phyloP scores from a whole-genome alignment of 2,888 invertebrate genomes.

The Trimorus sp. region DNA sequence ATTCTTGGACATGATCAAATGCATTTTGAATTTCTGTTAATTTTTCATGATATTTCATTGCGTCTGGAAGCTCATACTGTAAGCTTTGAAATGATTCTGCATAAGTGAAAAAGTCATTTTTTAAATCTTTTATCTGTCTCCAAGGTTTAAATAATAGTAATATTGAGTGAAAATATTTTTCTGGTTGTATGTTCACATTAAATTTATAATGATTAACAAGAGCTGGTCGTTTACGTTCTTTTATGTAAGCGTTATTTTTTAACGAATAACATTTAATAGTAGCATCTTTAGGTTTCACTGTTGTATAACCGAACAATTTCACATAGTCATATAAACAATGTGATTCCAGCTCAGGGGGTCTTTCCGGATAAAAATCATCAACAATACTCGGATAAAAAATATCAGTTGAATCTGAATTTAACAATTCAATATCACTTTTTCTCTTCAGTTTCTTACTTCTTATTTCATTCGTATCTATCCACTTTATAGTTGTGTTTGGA shows the following conservation, averaged over 20 bases:
- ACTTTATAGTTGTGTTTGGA: background rate
- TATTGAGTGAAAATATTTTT: background rate
- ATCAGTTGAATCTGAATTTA: too few relatives aligned
- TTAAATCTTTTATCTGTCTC: background rate
- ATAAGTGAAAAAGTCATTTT: background rate
- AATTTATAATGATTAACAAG: slow-evolving; percentile 1
- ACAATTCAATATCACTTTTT: too few relatives aligned
- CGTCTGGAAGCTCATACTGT: background rate
- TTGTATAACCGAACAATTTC: background rate
- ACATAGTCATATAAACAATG: background rate
- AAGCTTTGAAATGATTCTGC: slow-evolving; percentile 2
- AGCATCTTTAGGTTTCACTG: background rate
- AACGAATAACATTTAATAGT: background rate
- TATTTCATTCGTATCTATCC: background rate
- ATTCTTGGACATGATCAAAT: background rate
- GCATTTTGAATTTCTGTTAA: background rate
- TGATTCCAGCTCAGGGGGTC: background rate
- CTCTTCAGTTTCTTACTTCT: background rate
- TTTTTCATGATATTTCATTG: background rate
- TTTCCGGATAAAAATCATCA: background rate
- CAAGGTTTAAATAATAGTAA: slow-evolving; percentile 4
- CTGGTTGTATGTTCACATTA: background rate
- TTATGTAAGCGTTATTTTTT: background rate
- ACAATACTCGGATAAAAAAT: background rate
- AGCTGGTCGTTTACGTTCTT: background rate